Evolutionary conservation across 2,113 vertebrate species (phyloP).

Genomic region (Merops nubicus): DNA sequence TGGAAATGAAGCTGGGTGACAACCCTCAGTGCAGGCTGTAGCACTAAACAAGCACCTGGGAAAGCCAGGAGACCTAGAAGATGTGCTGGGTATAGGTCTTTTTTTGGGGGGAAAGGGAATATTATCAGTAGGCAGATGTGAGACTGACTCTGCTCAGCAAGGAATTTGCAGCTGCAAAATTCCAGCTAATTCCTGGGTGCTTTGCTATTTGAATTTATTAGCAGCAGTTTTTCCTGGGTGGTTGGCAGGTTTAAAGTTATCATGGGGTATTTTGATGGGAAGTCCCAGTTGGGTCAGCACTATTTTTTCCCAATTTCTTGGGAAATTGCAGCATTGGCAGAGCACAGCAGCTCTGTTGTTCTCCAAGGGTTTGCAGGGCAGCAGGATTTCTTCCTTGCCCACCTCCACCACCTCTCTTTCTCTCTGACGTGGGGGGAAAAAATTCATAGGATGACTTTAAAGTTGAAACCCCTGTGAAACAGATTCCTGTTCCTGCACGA

Average conservation of each 20-base stretch:
- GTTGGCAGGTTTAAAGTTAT: not conserved
- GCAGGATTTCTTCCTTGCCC: not conserved
- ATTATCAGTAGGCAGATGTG: not conserved
- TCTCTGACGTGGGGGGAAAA: fast-evolving
- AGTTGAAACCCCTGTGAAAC: not conserved
- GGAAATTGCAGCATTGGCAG: not conserved
- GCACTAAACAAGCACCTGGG: not conserved
- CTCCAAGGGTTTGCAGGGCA: not conserved
- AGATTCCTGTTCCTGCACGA: not conserved
- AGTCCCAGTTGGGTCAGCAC: not conserved
- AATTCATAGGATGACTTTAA: not conserved
- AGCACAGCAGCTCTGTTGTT: not conserved
- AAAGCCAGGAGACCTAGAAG: not conserved
- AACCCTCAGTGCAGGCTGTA: not conserved
- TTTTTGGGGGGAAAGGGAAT: not conserved
- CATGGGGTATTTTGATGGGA: not conserved
- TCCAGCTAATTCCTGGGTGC: not conserved
- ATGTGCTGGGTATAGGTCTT: not conserved
- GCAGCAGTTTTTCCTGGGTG: not conserved
- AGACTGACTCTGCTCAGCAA: not conserved
- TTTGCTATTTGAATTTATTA: not conserved
- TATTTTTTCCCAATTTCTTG: not conserved
- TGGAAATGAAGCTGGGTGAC: not conserved
- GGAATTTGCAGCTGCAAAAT: not conserved
- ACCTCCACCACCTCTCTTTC: not conserved